Base-by-base conservation (phyloP, 2,113 vertebrate genomes). In the Gopherus evgoodei region DNA sequence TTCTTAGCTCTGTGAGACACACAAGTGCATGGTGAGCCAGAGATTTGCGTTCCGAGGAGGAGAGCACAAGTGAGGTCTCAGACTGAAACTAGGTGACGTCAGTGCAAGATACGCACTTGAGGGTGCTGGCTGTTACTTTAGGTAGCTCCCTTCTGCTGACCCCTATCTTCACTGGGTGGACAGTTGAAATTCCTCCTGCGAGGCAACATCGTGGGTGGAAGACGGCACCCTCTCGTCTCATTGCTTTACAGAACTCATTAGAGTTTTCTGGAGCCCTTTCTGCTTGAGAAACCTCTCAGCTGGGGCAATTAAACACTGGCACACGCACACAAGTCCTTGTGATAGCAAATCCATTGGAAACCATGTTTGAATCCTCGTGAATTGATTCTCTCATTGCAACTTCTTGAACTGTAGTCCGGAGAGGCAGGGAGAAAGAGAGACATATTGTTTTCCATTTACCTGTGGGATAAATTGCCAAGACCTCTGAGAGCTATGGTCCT, bases 81-180 rank as follows among this genome's bases (percentile, higher is more conserved):
- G 90, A 81, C 25, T 44, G 72, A 65, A n/a, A 84, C 44, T 91
- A 75, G 91, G 11, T 29, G 35, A 94, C 91, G 86, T 93, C 93
- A 86, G 3, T 91, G 83, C 79, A 92, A 95, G 49, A 94, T 94
- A 93, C 83, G 96, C 76, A 38, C 75, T 87, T 44, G 11, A 76
- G 11, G 42, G 72, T 27, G 11, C 38, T 44, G 11, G 79, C 88
- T 84, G 91, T 83, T 91, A n/a, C 44, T 65, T 96, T 95, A 79
- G 92, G 95, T 88, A 65, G 65, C 35, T 5, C n/a, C 72, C 38
- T 44, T 75, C 69, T 42, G 38, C 72, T 75, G 72, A 19, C 92
- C 4, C 29, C 88, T 94, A 96, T 72, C 52, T 92, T 72, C 93
- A 53, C 91, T 35, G 29, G 35, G 21, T 12, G 38, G 72, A 96